phyloP scores from a whole-genome alignment of 53 echinoderm and acorn worm genomes.

The Echinarachnius parma region DNA sequence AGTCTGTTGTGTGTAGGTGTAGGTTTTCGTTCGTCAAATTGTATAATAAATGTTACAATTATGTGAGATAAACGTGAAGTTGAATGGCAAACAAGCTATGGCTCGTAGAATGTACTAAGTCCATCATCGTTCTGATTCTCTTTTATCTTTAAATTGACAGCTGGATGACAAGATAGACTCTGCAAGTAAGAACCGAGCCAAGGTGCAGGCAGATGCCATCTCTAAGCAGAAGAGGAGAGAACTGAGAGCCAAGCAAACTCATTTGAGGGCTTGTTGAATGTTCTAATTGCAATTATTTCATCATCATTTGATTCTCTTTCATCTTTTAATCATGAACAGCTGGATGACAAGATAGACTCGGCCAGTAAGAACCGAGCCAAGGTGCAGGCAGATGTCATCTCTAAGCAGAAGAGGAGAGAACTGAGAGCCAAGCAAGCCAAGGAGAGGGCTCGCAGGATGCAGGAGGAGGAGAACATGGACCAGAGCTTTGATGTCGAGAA shows the following conservation, averaged over 20 bases:
- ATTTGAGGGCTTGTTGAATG: conserved; percentile 66
- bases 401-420: conserved; percentile 85
- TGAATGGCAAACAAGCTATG: too few species aligned
- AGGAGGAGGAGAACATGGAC: conserved; percentile 55
- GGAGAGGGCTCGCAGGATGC: conserved; percentile 67
- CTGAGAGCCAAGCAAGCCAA: conserved; percentile 64
- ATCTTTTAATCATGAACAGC: too few species aligned
- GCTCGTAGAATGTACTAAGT: too few species aligned
- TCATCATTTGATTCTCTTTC: too few species aligned
- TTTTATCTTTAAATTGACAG: too few species aligned
- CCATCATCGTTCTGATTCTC: too few species aligned
- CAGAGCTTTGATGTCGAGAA: conserved; percentile 80
- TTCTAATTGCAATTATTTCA: too few species aligned
- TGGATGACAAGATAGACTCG: conserved; percentile 77
- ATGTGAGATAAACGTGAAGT: too few species aligned
- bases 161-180: conserved; percentile 79
- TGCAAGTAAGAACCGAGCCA: conserved; percentile 71
- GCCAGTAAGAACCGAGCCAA: conserved; percentile 76
- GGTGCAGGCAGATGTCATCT: conserved; percentile 62
- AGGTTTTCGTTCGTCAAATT: too few species aligned
- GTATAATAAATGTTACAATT: too few species aligned
- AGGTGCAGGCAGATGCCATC: conserved; percentile 62
- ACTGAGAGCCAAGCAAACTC: conserved; percentile 59
- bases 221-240: conserved; percentile 86
- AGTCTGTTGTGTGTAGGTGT: too few species aligned